These are phyloP conservation scores for Mimachlamys varia DNA, from an alignment of 2,888 invertebrate species.

Conservation along the genomic window DNA sequence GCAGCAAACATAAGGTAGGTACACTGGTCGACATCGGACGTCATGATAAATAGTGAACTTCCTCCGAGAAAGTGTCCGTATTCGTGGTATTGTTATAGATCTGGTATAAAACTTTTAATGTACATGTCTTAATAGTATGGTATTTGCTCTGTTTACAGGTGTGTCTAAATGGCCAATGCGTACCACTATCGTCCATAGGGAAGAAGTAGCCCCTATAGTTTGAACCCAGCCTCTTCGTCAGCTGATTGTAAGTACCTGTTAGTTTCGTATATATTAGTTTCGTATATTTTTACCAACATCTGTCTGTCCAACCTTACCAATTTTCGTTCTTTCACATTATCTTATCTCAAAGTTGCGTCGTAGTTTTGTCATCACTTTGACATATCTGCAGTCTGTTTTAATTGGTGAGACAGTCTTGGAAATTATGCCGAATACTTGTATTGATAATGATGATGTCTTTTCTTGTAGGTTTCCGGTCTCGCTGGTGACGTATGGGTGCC, in stretches of 20 bases:
- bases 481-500: neutral
- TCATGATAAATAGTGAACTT: too few species aligned
- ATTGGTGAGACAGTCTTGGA: too few species aligned
- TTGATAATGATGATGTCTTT: neutral
- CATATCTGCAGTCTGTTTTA: too few species aligned
- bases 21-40: neutral
- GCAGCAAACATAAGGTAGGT: constrained; percentile 67
- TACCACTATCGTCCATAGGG: constrained; percentile 64
- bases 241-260: neutral
- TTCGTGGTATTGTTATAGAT: too few species aligned
- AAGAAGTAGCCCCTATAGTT: constrained; percentile 44
- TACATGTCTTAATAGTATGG: neutral
- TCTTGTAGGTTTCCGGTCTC: neutral
- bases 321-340: too few species aligned
- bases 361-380: too few species aligned
- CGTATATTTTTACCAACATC: too few species aligned
- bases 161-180: constrained; percentile 68
- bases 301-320: too few species aligned
- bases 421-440: too few species aligned
- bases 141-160: constrained; percentile 56
- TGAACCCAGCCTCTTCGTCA: neutral
- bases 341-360: too few species aligned
- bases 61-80: too few species aligned
- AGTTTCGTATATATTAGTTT: neutral
- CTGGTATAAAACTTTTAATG: too few species aligned